Conservation (phyloP, 2,888 invertebrate genomes). For the Ctena decussata region DNA sequence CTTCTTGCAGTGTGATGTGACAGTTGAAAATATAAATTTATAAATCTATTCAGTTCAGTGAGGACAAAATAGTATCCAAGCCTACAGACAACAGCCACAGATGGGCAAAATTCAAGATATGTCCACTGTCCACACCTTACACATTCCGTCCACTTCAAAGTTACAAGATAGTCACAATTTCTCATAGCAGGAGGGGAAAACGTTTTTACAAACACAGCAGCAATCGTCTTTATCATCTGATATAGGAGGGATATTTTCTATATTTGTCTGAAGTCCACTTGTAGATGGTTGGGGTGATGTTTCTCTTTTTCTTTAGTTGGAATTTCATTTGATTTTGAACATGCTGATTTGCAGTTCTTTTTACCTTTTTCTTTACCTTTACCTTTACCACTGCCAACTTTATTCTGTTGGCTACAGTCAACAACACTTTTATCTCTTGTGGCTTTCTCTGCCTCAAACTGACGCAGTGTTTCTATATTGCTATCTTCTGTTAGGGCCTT, state of each 20-base stretch:
- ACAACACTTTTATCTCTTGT: too few relatives aligned
- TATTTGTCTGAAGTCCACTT: not conserved
- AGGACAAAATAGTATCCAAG: not conserved
- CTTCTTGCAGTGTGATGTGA: too few relatives aligned
- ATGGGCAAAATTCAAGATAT: conserved; percentile 10
- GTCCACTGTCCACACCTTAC: conserved; percentile 35
- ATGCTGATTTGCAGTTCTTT: not conserved
- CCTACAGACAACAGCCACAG: conserved; percentile 8
- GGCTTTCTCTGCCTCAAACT: too few relatives aligned
- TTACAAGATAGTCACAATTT: not conserved
- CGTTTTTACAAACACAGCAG: conserved; percentile 33
- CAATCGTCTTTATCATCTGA: not conserved
- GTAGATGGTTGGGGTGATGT: not conserved
- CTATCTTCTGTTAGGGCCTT: too few relatives aligned
- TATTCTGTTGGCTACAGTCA: too few relatives aligned
- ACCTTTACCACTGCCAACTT: too few relatives aligned
- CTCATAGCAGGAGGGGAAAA: conserved; percentile 15
- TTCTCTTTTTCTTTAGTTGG: not conserved
- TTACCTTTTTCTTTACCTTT: too few relatives aligned
- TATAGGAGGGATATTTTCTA: not conserved
- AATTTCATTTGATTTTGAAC: not conserved
- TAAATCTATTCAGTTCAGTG: not conserved
- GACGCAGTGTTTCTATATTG: too few relatives aligned
- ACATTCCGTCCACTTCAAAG: conserved; percentile 37
- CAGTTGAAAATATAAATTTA: too few relatives aligned